Evolutionary conservation across 2,797 vertebrate genomes (phyloP), one percentile per base, ranked within the genome.

Genomic region (Knipowitschia caucasica): DNA sequence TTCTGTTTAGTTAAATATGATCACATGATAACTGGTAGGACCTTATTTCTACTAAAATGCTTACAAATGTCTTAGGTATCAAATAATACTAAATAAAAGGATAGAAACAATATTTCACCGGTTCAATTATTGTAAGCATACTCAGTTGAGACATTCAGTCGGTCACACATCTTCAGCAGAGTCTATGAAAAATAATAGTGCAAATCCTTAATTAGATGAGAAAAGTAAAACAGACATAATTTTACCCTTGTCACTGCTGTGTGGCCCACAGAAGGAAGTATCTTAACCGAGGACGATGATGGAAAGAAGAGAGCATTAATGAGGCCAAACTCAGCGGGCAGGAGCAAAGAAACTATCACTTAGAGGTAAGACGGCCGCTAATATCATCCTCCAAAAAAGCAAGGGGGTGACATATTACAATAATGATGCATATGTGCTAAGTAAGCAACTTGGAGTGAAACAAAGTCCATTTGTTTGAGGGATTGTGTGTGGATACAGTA

Each of bases 261-360:
- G 71, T 63, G 75, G 73, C 59, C 68, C 69, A 71, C 55, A 56
- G 53, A 73, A 84, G 80, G 70, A 80, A 80, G 73, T 71, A 73
- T 61, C 70, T 75, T 83, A 81, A 57, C 57, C 64, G 61, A 81
- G 69, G 62, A 75, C 17, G 65, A 60, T 73, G 83, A 84, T 71
- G 80, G 76, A 81, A 78, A 81, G 82, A 54, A 71, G 51, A 64
- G 68, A 73, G 73, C 76, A 87, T 86, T 89, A 91, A 91, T 88
- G 86, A 90, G 88, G 60, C 58, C 63, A 71, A 73, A 64, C 87
- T 67, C 90, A 90, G 90, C 88, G 51, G 85, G 88, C 65, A 78
- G 68, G 82, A 80, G 62, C 69, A 67, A 79, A 75, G 73, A 78
- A 81, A 85, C 71, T 71, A 80, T 74, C 81, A 77, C 78, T 86